These are phyloP conservation scores for Lynx canadensis DNA, from an alignment of 2,113 vertebrate genomes.

Conservation along the genomic window DNA sequence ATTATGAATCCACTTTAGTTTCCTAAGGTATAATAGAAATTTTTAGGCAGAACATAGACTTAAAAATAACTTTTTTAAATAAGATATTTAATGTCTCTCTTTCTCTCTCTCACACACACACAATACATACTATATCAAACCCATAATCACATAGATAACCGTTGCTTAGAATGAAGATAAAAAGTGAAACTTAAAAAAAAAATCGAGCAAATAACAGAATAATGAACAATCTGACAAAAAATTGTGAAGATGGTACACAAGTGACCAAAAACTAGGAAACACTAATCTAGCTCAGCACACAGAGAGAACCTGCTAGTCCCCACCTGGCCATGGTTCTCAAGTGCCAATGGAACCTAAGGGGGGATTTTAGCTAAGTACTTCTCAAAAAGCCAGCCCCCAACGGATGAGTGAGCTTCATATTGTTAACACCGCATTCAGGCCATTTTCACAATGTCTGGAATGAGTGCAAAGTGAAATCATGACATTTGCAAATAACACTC, in stretches of 20 bases:
- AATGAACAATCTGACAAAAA: slow-evolving; percentile 7
- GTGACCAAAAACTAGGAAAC: slow-evolving; percentile 26
- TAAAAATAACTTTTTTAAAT: background rate
- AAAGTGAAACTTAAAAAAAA: background rate
- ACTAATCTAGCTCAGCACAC: background rate
- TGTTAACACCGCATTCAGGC: background rate
- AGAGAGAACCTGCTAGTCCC: background rate
- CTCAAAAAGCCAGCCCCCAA: slow-evolving; percentile 19
- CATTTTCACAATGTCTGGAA: slow-evolving; percentile 27
- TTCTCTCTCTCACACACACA: background rate
- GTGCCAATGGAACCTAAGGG: background rate
- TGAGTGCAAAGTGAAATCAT: slow-evolving; percentile 8
- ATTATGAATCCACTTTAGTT: background rate
- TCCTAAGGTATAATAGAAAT: background rate
- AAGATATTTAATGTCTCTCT: background rate
- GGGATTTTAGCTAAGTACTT: background rate
- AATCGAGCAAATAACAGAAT: slow-evolving; percentile 1
- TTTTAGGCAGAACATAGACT: background rate
- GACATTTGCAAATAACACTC: slow-evolving; percentile 29
- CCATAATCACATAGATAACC: slow-evolving; percentile 2
- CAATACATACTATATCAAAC: background rate
- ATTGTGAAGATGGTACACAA: background rate
- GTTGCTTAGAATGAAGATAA: background rate
- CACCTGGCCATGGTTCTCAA: background rate
- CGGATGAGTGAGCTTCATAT: background rate